A percentile compares a stretch with the other conserved stretches of the same genome.
Evolutionary conservation across 2,113 vertebrate species (phyloP).

Genomic region (Eublepharis macularius): DNA sequence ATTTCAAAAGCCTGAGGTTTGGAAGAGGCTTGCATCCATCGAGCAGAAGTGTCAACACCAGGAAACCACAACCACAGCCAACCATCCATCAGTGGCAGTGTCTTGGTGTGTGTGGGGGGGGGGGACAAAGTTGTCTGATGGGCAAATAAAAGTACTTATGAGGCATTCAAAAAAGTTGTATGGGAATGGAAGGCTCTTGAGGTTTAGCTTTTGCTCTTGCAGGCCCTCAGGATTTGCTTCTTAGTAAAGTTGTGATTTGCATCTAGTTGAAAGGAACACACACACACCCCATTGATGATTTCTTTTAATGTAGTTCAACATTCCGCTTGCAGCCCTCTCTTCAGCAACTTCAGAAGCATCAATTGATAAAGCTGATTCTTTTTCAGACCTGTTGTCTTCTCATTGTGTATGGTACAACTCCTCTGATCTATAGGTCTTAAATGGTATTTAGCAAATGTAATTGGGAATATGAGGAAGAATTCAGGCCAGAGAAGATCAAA

Average conservation of each 20-base stretch:
- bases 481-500: too few species aligned
- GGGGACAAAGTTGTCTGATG: background rate
- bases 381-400: background rate
- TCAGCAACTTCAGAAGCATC: background rate
- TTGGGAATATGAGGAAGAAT: too few species aligned
- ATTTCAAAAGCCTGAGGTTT: constrained; percentile 75
- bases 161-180: background rate
- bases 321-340: background rate
- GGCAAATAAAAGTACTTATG: background rate
- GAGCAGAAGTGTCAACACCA: constrained; percentile 58
- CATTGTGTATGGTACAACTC: too few species aligned
- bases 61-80: constrained; percentile 34
- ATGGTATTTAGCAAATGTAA: too few species aligned
- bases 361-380: background rate
- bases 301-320: background rate
- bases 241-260: background rate
- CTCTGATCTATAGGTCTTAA: too few species aligned
- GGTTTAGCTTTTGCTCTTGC: background rate
- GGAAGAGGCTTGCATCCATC: constrained; percentile 56
- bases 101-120: too few species aligned
- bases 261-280: background rate
- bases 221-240: background rate
- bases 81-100: background rate
- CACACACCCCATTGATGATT: rapidly evolving
- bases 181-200: background rate